phyloP scores from a whole-genome alignment of 1,140 invertebrate species.

The Drosophila elegans region DNA sequence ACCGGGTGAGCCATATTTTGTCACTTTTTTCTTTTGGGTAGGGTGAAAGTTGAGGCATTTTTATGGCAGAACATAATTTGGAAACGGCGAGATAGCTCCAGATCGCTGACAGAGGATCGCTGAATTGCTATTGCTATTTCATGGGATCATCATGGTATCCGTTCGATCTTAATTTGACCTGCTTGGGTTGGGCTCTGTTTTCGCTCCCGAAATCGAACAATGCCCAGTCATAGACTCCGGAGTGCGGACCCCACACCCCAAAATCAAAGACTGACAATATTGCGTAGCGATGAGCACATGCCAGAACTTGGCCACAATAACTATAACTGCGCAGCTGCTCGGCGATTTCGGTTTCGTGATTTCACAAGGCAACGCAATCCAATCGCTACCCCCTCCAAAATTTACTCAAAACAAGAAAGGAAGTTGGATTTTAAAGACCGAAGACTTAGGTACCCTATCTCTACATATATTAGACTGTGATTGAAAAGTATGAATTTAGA shows the following conservation, averaged over 20 bases:
- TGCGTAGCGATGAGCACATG: constrained; percentile 63
- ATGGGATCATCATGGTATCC: constrained; percentile 12
- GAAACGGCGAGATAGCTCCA: not conserved
- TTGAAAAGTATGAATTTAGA: too few species aligned
- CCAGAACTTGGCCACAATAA: constrained; percentile 50
- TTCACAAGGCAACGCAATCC: constrained; percentile 54
- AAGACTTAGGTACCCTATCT: constrained; percentile 3
- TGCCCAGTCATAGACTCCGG: constrained; percentile 11
- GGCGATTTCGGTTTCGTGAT: constrained; percentile 32
- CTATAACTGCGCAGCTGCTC: constrained; percentile 67
- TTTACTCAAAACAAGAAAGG: not conserved
- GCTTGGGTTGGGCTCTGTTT: not conserved
- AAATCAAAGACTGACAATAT: constrained; percentile 33
- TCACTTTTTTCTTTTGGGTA: constrained; percentile 54
- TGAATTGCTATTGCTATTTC: constrained; percentile 11
- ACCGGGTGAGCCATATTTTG: constrained; percentile 78
- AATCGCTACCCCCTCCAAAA: constrained; percentile 8
- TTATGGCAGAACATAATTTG: constrained; percentile 63
- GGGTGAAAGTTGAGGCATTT: constrained; percentile 79
- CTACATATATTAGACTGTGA: not conserved
- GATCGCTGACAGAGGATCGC: constrained; percentile 13
- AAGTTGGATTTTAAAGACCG: not conserved
- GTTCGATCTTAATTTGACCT: constrained; percentile 17
- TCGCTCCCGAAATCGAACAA: constrained; percentile 19
- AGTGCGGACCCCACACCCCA: constrained; percentile 4